These are phyloP conservation scores for Cylloceria caligata DNA, from an alignment of 2,888 invertebrate genomes.

Conservation along the genomic window DNA sequence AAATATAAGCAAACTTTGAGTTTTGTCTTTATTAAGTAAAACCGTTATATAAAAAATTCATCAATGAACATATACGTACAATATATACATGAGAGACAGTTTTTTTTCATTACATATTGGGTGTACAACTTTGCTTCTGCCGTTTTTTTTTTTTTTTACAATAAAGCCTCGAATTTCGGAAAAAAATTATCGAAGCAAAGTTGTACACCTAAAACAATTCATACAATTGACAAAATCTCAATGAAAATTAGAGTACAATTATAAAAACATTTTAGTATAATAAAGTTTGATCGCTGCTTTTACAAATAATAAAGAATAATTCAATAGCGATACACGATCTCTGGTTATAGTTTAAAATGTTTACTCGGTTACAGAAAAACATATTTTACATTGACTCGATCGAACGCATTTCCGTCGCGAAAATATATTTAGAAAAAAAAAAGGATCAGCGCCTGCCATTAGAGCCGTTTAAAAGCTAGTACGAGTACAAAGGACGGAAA, in stretches of 20 bases:
- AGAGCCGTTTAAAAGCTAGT: not conserved
- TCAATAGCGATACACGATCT: not conserved
- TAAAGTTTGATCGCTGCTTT: slow-evolving; percentile 15
- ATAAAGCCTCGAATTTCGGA: too few relatives aligned
- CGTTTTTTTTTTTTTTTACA: too few relatives aligned
- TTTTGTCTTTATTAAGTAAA: slow-evolving; percentile 32
- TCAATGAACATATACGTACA: slow-evolving; percentile 41
- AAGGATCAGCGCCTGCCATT: not conserved
- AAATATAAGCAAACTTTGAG: not conserved
- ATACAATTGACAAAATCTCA: not conserved
- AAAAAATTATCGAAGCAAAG: too few relatives aligned
- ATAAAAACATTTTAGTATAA: slow-evolving; percentile 29
- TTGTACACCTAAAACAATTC: too few relatives aligned
- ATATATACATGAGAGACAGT: slow-evolving; percentile 26
- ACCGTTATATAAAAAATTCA: slow-evolving; percentile 36
- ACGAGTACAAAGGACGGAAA: slow-evolving; percentile 44
- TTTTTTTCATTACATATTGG: slow-evolving; percentile 19
- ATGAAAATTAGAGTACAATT: not conserved
- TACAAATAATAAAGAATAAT: slow-evolving; percentile 8
- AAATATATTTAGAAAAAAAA: not conserved
- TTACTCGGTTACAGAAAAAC: not conserved
- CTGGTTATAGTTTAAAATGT: not conserved
- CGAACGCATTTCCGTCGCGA: not conserved
- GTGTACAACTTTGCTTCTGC: too few relatives aligned
- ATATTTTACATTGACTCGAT: not conserved